Base-by-base conservation (phyloP, 37 sponge, comb jelly and placozoan species). In the Eunapius fragilis region DNA sequence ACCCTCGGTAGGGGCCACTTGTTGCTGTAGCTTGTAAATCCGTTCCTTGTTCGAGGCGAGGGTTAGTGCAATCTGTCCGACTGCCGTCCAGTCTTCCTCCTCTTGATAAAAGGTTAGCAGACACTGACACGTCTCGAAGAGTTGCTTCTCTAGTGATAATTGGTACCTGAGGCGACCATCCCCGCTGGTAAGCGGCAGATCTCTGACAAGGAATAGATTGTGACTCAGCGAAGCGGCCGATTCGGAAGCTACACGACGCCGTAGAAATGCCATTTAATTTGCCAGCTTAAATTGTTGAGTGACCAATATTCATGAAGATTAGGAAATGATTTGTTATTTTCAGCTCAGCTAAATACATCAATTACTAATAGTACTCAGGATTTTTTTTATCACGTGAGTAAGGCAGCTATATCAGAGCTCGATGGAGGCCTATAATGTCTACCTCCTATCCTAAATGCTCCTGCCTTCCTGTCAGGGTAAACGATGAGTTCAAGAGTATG, bases 11-110 rank as follows among this genome's bases (percentile, higher is more conserved):
- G 31, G 37, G 70, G 5, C 24, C 69, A 88, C 25, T 70, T 28
- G 78, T 32, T 82, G 41, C 70, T 88, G 76, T 35, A 88, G 77
- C 30, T 76, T 25, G 6, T 9, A 34, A 26, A 90, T 70, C 19
- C 91, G 36, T 36, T 86, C 72, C 17, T 87, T 70, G 73, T 77
- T 86, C 19, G 87, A 36, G 24, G 73, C 74, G 0, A 91, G 87
- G 58, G 58, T 78, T 41, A 86, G 91, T 0, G 91, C 91, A 28
- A 86, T 26, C 34, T 91, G 78, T 10, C 78, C 36, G 0, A 91
- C 82, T 6, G 78, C 71, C 5, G 48, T 69, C 91, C 91, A 91
- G 70, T 91, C 58, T 31, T 76, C 77, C 2, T 47, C 77, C 4
- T 86, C 73, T 69, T 86, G 77, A 78, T 91, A 91, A 12, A 24